Percentiles rank a stretch among this genome's conserved stretches.
phyloP scores from a whole-genome alignment of 1,140 invertebrate genomes.

The Popillia japonica region DNA sequence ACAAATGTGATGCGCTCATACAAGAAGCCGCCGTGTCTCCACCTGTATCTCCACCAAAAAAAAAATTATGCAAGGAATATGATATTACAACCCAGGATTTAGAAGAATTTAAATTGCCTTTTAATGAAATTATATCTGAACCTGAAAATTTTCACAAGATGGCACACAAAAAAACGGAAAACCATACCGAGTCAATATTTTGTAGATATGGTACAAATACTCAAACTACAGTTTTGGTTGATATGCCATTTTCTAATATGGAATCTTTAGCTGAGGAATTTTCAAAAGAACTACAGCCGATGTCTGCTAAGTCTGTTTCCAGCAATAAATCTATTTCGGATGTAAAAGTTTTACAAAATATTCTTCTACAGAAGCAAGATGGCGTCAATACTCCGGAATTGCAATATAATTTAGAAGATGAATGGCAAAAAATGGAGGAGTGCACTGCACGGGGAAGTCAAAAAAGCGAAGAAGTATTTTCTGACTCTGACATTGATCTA shows the following conservation, averaged over 20 bases:
- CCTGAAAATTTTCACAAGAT: neutral
- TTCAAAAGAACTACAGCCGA: neutral
- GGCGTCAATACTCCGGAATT: conserved; percentile 34
- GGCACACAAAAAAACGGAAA: neutral
- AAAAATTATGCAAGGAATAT: conserved; percentile 38
- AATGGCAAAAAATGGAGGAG: conserved; percentile 26
- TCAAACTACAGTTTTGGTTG: neutral
- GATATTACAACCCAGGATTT: conserved; percentile 30
- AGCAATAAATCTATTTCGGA: neutral
- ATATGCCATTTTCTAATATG: neutral
- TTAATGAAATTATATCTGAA: neutral
- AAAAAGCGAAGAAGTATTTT: conserved; percentile 46
- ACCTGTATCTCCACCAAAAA: conserved; percentile 17
- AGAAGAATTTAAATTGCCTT: conserved; percentile 27
- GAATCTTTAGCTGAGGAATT: neutral
- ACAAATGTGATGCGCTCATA: conserved; percentile 23
- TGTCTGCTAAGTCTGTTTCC: neutral
- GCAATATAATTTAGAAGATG: conserved; percentile 30
- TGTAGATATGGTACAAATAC: neutral
- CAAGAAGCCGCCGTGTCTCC: neutral
- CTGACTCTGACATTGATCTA: conserved; percentile 52
- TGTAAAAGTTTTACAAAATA: conserved; percentile 45
- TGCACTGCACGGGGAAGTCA: neutral
- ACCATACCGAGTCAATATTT: neutral
- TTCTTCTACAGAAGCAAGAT: conserved; percentile 41